These are phyloP conservation scores for Diachasmimorpha longicaudata DNA, from an alignment of 1,140 invertebrate species.

Conservation along the genomic window DNA sequence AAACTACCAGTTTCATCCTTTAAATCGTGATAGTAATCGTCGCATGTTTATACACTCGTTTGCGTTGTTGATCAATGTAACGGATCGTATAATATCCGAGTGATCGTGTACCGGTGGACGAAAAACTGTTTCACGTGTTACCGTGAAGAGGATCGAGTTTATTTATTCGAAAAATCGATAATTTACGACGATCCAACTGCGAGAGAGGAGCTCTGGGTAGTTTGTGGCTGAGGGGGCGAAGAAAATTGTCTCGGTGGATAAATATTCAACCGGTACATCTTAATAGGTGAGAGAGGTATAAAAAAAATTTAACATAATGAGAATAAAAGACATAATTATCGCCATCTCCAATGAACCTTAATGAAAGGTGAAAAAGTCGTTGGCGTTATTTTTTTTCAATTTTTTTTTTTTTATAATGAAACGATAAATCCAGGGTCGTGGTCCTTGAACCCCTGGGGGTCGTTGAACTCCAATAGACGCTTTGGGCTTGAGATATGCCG, in stretches of 20 bases:
- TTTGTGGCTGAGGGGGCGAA: neutral
- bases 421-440: constrained; percentile 25
- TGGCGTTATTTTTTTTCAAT: neutral
- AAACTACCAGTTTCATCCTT: constrained; percentile 18
- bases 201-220: neutral
- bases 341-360: neutral
- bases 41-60: constrained; percentile 7
- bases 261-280: constrained; percentile 17
- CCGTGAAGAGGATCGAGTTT: neutral
- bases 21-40: constrained; percentile 29
- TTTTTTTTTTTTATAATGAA: constrained; percentile 2
- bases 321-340: neutral
- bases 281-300: constrained; percentile 13
- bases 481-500: constrained; percentile 18
- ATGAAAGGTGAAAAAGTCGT: neutral
- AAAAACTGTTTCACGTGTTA: constrained; percentile 7
- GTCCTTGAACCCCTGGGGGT: constrained; percentile 45
- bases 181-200: neutral
- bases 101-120: constrained; percentile 13
- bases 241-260: constrained; percentile 7
- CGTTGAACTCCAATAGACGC: constrained; percentile 26
- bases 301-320: neutral
- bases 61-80: constrained; percentile 28
- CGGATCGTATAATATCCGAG: constrained; percentile 28
- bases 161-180: constrained; percentile 7